Percentiles rank a stretch among this genome's conserved stretches.
These are phyloP conservation scores for Phoxinus dragarum DNA, from an alignment of 2,797 vertebrate species.

Conservation along the genomic window DNA sequence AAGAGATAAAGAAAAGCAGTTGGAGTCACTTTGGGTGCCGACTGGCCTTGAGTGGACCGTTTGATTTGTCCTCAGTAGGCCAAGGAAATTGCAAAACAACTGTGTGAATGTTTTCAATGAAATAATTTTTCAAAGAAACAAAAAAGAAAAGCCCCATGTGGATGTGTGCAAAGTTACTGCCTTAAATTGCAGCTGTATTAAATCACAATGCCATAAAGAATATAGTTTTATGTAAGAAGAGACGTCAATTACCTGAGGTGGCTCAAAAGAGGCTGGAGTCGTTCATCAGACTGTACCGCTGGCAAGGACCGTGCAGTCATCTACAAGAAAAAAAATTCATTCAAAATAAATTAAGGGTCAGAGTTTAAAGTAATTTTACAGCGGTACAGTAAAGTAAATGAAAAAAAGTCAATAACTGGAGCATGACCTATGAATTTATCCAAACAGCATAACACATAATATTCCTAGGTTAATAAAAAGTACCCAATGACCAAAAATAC, in stretches of 20 bases:
- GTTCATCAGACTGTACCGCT: slow-evolving; percentile 91
- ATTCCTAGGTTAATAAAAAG: neutral
- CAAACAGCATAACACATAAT: neutral
- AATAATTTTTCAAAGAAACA: neutral
- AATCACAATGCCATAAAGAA: slow-evolving; percentile 37
- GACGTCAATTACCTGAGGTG: slow-evolving; percentile 90
- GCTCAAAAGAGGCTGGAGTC: slow-evolving; percentile 93
- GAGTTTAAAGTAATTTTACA: slow-evolving; percentile 49
- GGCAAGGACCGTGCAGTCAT: slow-evolving; percentile 92
- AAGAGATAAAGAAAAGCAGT: slow-evolving; percentile 12
- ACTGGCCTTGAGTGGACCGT: neutral
- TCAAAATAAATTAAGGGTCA: slow-evolving; percentile 4
- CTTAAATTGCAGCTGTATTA: slow-evolving; percentile 1
- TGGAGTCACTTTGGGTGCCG: neutral
- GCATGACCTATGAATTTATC: neutral
- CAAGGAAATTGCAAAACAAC: slow-evolving; percentile 6
- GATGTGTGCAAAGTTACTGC: neutral
- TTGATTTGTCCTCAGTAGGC: slow-evolving; percentile 6
- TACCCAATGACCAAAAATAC: neutral
- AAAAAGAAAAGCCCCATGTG: neutral
- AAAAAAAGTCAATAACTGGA: slow-evolving; percentile 23
- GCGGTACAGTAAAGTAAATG: slow-evolving; percentile 59
- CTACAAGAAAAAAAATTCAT: slow-evolving; percentile 74
- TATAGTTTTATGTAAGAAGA: slow-evolving; percentile 1
- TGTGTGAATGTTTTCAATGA: neutral